Percentiles rank a stretch among this genome's conserved stretches.
Evolutionary conservation across 2,113 vertebrate genomes (phyloP).

Genomic region (Brachyhypopomus gauderio): DNA sequence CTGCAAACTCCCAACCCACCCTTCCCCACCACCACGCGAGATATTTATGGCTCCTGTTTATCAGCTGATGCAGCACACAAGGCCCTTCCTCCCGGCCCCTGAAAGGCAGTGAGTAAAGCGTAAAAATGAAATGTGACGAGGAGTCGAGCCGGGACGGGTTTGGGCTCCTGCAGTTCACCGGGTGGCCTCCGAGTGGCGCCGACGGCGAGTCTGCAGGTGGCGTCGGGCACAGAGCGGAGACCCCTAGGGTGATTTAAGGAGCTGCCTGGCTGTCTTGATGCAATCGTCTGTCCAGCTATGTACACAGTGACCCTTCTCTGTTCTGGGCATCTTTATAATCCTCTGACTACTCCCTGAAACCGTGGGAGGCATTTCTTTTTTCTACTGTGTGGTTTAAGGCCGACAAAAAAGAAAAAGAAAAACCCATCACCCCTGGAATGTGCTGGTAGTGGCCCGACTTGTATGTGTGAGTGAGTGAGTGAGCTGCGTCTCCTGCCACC

Average conservation of each 20-base stretch:
- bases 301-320: not conserved
- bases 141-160: constrained; percentile 41
- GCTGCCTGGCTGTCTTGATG: not conserved
- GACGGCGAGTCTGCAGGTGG: constrained; percentile 34
- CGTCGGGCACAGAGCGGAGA: not conserved
- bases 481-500: constrained; percentile 63
- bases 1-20: constrained; percentile 51
- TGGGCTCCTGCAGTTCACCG: constrained; percentile 44
- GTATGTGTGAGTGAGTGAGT: constrained; percentile 51
- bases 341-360: not conserved
- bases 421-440: not conserved
- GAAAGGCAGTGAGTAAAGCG: constrained; percentile 69
- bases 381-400: not conserved
- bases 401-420: not conserved
- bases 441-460: not conserved
- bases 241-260: not conserved
- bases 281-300: not conserved
- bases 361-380: not conserved
- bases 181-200: constrained; percentile 48
- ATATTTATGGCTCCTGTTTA: constrained; percentile 74
- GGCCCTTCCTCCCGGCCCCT: constrained; percentile 59
- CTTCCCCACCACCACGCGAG: constrained; percentile 62
- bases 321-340: not conserved
- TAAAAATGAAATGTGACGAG: constrained; percentile 66
- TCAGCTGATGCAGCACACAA: constrained; percentile 73